Base-by-base conservation (phyloP, 2,113 vertebrate species). In the Poeciliopsis prolifica region DNA sequence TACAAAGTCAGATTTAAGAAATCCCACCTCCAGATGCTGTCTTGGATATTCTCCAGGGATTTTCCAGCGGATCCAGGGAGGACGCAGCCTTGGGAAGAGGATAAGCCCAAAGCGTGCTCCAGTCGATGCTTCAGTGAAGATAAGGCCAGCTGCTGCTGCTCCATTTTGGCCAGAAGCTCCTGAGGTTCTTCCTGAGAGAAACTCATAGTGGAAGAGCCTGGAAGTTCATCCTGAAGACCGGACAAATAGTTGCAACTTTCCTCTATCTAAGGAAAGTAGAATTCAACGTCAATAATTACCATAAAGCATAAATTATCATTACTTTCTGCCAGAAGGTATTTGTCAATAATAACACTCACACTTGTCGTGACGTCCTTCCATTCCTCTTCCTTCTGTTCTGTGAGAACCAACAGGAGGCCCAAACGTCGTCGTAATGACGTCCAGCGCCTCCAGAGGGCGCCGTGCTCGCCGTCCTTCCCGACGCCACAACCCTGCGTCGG, bases 331-430 rank as follows among this genome's bases (percentile, higher is more conserved):
- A 19, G 9, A 44, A 42, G 7, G 4, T 37, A 66, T 63, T 29
- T 1, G 2, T n/a, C 31, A 14, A 61, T 19, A n/a, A 9, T 44
- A 24, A 35, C 65, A 89, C 96, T 96, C 85, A 99, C 97, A 82
- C 94, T 95, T 80, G 95, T 92, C 4, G 40, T 92, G 69, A 97
- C 87, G 79, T 95, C 93, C 64, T 94, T 97, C 97, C 96, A 99
- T 35, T 96, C 95, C 37, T 94, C 94, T 35, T 91, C 95, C 75
- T 93, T 93, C 4, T 95, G 95, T 24, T 95, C 93, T n/a, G 90
- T 92, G 82, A 88, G 95, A 3, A 92, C 87, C 87, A 94, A 91
- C 87, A 96, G 93, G 5, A 93, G 90, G 66, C 92, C 90, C 0
- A 95, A 88, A 0, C 86, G 68, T 7, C 93, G 91, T 1, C 95